Evolutionary conservation across 2,797 vertebrate species (phyloP), one percentile per base, ranked within the genome.

Genomic region (Ptychobarbus kaznakovi): DNA sequence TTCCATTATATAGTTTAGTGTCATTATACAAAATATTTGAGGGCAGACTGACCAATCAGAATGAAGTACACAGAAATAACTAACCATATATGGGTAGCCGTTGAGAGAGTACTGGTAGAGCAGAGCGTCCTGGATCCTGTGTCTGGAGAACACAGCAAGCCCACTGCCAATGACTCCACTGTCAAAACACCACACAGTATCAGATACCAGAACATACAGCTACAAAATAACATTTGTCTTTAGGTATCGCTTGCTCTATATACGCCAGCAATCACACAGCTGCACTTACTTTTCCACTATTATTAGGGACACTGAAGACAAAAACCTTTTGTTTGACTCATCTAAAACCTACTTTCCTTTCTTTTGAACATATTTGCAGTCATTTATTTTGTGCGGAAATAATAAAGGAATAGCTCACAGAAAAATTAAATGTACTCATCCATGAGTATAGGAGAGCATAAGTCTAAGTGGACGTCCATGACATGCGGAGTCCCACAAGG

Each of bases 81-180:
- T 93, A 72, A 96, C 96, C 96, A 95, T 97, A 89, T 96, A 96
- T 68, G 96, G 96, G 86, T 96, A 96, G 40, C 96, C 96, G 0
- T 97, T 97, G 58, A 96, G 92, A 0, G 95, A 95, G 83, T 94
- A 97, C 80, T 93, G 92, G 32, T 94, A 94, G 78, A 96, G 95
- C 40, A 95, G 90, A 0, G 93, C 93, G 84, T 97, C 96, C 88
- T 95, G 94, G 86, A 97, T 94, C 74, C 92, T 92, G 89, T 96
- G 94, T 88, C 85, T 94, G 92, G 96, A 96, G 93, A 97, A 95
- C 88, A 96, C 70, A 56, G 95, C 96, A 84, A 96, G 94, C 72
- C 96, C 96, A 0, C 96, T 97, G 89, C 96, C 96, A 0, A 97
- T 94, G 72, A 96, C 90, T 4, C 96, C 96, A 0, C 96, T 96